Conservation (phyloP, 2,113 vertebrate species). For the Paramisgurnus dabryanus region DNA sequence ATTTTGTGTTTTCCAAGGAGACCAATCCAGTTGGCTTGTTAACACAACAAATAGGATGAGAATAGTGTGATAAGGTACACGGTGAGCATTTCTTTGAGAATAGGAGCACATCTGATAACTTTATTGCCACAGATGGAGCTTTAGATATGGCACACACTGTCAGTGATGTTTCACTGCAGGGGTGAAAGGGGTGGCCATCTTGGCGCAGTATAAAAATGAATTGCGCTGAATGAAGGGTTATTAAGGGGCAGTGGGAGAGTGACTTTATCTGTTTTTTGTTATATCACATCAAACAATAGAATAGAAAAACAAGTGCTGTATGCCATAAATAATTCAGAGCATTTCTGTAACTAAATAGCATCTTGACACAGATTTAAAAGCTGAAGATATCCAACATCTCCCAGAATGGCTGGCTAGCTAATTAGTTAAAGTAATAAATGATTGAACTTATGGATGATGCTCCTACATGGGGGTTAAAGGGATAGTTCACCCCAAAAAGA, state of each 20-base stretch:
- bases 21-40: background rate
- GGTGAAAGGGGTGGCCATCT: conserved; percentile 6
- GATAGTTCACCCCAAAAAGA: background rate
- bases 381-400: conserved; percentile 59
- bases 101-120: background rate
- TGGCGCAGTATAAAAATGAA: background rate
- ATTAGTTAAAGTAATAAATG: conserved; percentile 67
- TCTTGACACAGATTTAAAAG: conserved; percentile 70
- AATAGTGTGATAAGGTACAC: background rate
- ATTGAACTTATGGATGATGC: conserved; percentile 54
- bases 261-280: background rate
- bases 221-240: conserved; percentile 8
- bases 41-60: background rate
- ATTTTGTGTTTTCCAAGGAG: background rate
- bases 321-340: conserved; percentile 68
- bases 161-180: background rate
- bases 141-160: too few relatives aligned
- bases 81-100: background rate
- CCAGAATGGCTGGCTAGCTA: conserved; percentile 59
- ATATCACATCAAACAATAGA: conserved; percentile 3
- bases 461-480: conserved; percentile 37
- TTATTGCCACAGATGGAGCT: background rate
- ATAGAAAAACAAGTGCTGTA: conserved; percentile 47
- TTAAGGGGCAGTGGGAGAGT: background rate
- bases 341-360: conserved; percentile 66